Base-by-base conservation (phyloP, 2,797 vertebrate genomes). In the Aldrovandia affinis region DNA sequence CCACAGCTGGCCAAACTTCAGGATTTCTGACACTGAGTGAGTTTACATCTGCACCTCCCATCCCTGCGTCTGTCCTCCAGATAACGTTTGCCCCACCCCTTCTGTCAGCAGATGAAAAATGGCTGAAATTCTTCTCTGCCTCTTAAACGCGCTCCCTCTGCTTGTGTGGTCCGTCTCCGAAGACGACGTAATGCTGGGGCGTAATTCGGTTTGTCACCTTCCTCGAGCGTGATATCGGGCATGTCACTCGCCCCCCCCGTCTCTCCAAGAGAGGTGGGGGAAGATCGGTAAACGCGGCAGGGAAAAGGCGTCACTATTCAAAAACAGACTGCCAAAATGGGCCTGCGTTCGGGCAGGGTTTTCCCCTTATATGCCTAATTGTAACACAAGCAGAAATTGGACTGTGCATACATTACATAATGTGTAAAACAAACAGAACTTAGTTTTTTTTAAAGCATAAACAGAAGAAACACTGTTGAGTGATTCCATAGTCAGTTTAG, bases 141-240 rank as follows among this genome's bases (percentile, higher is more conserved):
- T 87, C 84, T 88, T 82, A 84, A 87, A 81, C 83, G 80, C 36
- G n/a, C n/a, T n/a, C 30, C 55, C 61, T 88, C 91, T 44, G 89
- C 88, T 77, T 94, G 92, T 94, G 93, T 94, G 93, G 92, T 93
- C 93, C 33, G 65, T 88, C 85, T 89, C 83, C 2, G 73, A 84
- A 87, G 86, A 68, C 83, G 79, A 90, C 80, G 86, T 89, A 86
- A 89, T 85, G 79, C 75, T 83, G 55, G 52, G 78, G 12, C 73
- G 42, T 81, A 87, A 81, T 85, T 86, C 59, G 80, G 78, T 65
- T 82, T 86, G 90, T 90, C 88, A 83, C 90, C 88, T 85, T 82
- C n/a, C 39, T 55, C 61, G 73, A 28, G 52, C 83, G 78, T 7
- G n/a, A 30, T 33, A 5, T 8, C 36, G n/a, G 44, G 42, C 25